These are phyloP conservation scores for Coreius guichenoti DNA, from an alignment of 2,797 vertebrate genomes.

Conservation along the genomic window DNA sequence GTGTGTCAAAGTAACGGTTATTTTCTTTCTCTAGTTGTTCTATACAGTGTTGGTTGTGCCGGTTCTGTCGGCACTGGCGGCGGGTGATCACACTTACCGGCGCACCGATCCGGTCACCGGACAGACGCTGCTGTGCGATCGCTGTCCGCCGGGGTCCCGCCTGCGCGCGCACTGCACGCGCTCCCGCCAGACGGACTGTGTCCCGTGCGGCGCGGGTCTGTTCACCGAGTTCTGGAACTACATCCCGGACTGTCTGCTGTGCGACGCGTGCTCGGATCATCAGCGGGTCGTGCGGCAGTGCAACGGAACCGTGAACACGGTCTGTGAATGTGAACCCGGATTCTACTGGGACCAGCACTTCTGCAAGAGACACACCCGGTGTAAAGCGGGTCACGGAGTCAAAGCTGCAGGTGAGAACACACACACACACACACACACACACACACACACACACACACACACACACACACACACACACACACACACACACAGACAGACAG, in stretches of 20 bases:
- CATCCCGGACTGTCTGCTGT: slow-evolving; percentile 70
- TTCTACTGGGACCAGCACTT: slow-evolving; percentile 52
- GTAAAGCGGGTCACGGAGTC: slow-evolving; percentile 63
- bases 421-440: background rate
- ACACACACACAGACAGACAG: too few relatives aligned
- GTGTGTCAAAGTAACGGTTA: background rate
- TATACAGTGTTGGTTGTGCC: background rate
- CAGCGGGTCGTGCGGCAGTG: slow-evolving; percentile 64
- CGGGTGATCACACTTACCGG: slow-evolving; percentile 29
- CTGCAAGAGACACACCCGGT: slow-evolving; percentile 69
- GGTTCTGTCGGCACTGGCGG: background rate
- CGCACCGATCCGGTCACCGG: slow-evolving; percentile 59
- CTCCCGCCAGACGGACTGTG: slow-evolving; percentile 59
- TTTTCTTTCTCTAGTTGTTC: slow-evolving; percentile 33
- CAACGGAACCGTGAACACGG: slow-evolving; percentile 51
- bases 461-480: too few relatives aligned
- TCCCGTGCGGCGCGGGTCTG: slow-evolving; percentile 63
- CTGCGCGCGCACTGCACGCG: slow-evolving; percentile 65
- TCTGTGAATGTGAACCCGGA: slow-evolving; percentile 69
- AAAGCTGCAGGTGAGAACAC: slow-evolving; percentile 57
- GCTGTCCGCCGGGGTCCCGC: slow-evolving; percentile 66
- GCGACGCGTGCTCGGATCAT: slow-evolving; percentile 64
- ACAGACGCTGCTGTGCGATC: slow-evolving; percentile 55
- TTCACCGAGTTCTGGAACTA: slow-evolving; percentile 78
- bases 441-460: too few relatives aligned